phyloP scores from a whole-genome alignment of 2,888 invertebrate species.

The Conomelus anceps region DNA sequence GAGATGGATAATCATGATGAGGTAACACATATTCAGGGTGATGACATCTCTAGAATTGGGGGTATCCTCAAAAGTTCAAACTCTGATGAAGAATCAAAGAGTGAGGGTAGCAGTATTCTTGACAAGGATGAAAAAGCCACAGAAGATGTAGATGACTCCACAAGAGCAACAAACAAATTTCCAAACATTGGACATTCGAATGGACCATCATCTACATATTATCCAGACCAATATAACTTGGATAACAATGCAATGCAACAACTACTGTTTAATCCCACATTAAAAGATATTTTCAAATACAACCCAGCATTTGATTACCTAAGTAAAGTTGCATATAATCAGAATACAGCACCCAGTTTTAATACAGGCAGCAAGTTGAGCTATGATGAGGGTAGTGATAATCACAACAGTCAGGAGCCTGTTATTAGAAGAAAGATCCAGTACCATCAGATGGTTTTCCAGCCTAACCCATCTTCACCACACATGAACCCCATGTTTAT shows the following conservation, averaged over 20 bases:
- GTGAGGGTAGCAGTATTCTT: not conserved
- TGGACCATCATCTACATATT: not conserved
- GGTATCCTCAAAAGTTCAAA: not conserved
- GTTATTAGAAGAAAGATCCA: slow-evolving; percentile 21
- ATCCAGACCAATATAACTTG: not conserved
- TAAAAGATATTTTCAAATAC: slow-evolving; percentile 5
- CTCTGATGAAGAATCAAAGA: not conserved
- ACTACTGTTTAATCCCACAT: not conserved
- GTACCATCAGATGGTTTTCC: slow-evolving; percentile 21
- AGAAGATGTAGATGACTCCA: not conserved
- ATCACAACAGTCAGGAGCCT: not conserved
- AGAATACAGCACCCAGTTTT: not conserved
- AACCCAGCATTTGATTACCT: slow-evolving; percentile 1
- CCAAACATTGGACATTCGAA: not conserved
- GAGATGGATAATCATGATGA: not conserved
- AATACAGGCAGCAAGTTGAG: not conserved
- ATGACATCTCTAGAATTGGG: not conserved
- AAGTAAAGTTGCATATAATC: not conserved
- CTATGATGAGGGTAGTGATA: not conserved
- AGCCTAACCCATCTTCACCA: slow-evolving; percentile 8
- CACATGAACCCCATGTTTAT: not conserved
- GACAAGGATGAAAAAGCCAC: not conserved
- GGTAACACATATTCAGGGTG: not conserved
- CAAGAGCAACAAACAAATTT: not conserved
- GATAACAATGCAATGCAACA: not conserved